These are phyloP conservation scores for Clavelina lepadiformis DNA, from an alignment of 23 tunicate genomes.

Conservation along the genomic window DNA sequence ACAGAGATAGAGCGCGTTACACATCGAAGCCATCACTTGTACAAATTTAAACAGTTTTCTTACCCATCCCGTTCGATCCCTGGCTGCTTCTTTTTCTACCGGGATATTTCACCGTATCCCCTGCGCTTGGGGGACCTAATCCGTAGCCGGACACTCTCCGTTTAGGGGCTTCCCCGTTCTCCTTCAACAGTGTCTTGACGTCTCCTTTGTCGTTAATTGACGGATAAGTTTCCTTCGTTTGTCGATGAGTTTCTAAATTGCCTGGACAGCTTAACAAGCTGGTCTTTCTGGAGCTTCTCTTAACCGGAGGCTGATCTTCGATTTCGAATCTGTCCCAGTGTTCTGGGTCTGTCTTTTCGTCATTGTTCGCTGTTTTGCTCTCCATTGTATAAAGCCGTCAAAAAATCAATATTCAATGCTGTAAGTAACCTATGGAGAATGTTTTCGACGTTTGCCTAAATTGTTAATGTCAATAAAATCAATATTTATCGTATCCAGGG, in stretches of 20 bases:
- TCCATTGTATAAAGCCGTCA: no score
- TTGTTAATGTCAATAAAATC: no score
- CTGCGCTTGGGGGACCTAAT: constrained; percentile 1
- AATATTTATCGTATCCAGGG: no score
- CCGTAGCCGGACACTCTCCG: constrained; percentile 32
- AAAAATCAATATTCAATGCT: no score
- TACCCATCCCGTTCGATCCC: constrained; percentile 27
- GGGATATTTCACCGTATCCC: constrained; percentile 1
- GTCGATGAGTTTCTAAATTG: constrained; percentile 4
- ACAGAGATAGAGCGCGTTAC: no score
- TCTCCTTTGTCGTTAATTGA: constrained; percentile 14
- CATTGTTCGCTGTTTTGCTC: neutral
- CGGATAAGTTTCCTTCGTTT: neutral
- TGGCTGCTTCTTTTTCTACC: constrained; percentile 43
- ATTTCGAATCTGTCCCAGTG: constrained; percentile 43
- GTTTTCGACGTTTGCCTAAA: no score
- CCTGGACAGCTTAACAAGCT: constrained; percentile 32
- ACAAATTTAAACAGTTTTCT: neutral
- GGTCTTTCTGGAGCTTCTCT: constrained; percentile 24
- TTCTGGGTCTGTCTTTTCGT: constrained; percentile 2
- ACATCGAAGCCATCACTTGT: neutral
- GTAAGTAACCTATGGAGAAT: no score
- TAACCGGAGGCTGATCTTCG: neutral
- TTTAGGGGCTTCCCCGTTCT: constrained; percentile 27
- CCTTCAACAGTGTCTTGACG: constrained; percentile 30